These are phyloP conservation scores for Thripadectes ignobilis DNA, from an alignment of 2,797 vertebrate genomes.

Conservation along the genomic window DNA sequence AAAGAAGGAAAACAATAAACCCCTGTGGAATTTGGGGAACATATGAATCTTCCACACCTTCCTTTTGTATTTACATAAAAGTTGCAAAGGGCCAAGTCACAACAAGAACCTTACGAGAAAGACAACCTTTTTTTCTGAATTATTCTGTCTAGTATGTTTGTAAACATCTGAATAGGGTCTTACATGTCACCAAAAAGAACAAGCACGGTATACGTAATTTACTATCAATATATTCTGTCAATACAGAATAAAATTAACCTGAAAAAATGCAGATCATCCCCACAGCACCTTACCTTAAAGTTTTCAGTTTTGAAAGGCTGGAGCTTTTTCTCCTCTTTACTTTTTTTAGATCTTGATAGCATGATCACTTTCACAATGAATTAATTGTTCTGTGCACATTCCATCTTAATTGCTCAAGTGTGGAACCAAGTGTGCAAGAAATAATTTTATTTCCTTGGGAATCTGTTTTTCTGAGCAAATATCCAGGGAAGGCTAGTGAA, in stretches of 20 bases:
- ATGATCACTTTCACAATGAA: background rate
- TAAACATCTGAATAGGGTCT: background rate
- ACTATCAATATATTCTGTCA: background rate
- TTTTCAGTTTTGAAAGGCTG: background rate
- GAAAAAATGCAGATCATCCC: background rate
- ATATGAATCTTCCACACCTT: background rate
- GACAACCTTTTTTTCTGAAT: background rate
- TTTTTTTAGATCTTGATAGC: background rate
- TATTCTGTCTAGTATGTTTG: background rate
- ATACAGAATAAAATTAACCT: background rate
- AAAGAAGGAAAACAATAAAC: constrained; percentile 50
- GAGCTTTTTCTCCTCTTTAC: background rate
- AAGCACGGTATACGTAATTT: background rate
- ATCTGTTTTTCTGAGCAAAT: background rate
- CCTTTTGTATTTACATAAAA: background rate
- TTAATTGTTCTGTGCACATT: background rate
- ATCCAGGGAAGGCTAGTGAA: background rate
- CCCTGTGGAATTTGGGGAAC: constrained; percentile 11
- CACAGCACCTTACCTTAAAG: background rate
- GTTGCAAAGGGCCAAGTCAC: background rate
- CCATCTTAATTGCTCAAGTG: background rate
- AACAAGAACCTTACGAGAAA: background rate
- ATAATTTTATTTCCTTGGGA: background rate
- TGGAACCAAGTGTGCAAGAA: background rate
- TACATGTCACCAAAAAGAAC: background rate